Percentiles rank a stretch among this genome's conserved stretches.
Conservation (phyloP, 2,113 vertebrate genomes). For the Manacus vitellinus region DNA sequence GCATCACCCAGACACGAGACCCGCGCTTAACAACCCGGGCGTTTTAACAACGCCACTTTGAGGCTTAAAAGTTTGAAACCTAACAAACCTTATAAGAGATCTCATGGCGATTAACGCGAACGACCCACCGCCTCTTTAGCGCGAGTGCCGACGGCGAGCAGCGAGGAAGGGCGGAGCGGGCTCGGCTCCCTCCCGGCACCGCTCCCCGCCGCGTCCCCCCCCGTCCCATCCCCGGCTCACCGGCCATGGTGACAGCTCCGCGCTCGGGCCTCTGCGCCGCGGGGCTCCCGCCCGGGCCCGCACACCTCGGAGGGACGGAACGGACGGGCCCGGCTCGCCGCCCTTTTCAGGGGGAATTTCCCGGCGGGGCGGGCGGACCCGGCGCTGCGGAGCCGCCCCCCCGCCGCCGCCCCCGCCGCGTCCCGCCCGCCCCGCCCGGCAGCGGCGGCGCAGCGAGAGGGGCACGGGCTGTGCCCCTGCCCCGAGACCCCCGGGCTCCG, state of each 20-base stretch:
- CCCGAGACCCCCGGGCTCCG: background rate
- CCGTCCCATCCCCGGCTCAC: background rate
- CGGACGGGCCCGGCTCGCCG: background rate
- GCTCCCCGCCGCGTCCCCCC: background rate
- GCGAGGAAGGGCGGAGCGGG: background rate
- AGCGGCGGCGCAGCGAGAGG: too few relatives aligned
- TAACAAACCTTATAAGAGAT: fast-evolving
- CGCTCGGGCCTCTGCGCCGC: background rate
- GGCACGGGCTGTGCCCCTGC: too few relatives aligned
- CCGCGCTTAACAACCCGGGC: fast-evolving
- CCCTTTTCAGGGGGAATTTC: constrained; percentile 26
- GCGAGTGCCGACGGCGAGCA: fast-evolving
- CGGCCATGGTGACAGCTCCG: constrained; percentile 36
- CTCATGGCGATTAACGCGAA: fast-evolving
- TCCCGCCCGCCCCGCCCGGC: background rate
- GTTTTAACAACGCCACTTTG: fast-evolving
- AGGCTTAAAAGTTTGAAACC: fast-evolving
- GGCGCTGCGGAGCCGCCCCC: background rate
- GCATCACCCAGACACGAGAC: background rate
- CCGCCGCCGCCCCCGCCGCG: background rate
- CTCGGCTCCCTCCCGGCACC: background rate
- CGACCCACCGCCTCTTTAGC: fast-evolving
- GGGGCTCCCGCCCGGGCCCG: background rate
- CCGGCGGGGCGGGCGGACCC: background rate
- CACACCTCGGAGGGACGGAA: background rate